These are phyloP conservation scores for Acrobasis suavella DNA, from an alignment of 2,888 invertebrate species.

Conservation along the genomic window DNA sequence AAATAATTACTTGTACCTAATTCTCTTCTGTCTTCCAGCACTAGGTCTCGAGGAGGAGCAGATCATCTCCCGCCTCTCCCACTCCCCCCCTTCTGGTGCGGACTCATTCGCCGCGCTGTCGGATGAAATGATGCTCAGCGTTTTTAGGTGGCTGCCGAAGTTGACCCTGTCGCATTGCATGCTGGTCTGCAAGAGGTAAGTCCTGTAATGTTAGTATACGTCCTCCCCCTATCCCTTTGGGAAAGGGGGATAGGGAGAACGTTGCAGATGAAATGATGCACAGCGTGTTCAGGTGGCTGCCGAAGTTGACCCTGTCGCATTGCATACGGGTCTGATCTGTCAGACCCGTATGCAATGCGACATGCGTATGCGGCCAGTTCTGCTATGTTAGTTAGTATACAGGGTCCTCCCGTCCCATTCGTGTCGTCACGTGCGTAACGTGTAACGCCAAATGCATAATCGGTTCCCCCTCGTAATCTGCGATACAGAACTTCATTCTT, in stretches of 20 bases:
- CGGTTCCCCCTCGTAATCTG: too few relatives aligned
- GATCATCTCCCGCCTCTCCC: slow-evolving; percentile 35
- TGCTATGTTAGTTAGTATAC: too few relatives aligned
- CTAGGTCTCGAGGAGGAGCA: slow-evolving; percentile 43
- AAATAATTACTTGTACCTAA: not conserved
- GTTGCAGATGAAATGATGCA: slow-evolving; percentile 93
- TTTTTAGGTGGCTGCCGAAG: slow-evolving; percentile 93
- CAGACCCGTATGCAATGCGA: too few relatives aligned
- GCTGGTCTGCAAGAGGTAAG: slow-evolving; percentile 86
- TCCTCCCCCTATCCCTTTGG: slow-evolving; percentile 34
- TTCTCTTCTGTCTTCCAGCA: slow-evolving; percentile 29
- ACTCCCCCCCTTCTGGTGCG: slow-evolving; percentile 35
- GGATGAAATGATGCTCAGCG: slow-evolving; percentile 92
- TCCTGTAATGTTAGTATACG: not conserved
- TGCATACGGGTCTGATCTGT: slow-evolving; percentile 89
- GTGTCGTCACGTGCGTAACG: too few relatives aligned
- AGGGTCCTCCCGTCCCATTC: too few relatives aligned
- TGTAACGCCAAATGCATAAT: too few relatives aligned
- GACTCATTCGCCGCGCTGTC: slow-evolving; percentile 89
- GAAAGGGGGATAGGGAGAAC: slow-evolving; percentile 54
- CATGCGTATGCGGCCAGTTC: too few relatives aligned
- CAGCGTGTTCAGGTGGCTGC: slow-evolving; percentile 91
- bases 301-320: slow-evolving; percentile 87
- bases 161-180: slow-evolving; percentile 86
- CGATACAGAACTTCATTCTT: too few relatives aligned